Conservation (phyloP, 2,888 invertebrate species). For the Pollenia angustigena region DNA sequence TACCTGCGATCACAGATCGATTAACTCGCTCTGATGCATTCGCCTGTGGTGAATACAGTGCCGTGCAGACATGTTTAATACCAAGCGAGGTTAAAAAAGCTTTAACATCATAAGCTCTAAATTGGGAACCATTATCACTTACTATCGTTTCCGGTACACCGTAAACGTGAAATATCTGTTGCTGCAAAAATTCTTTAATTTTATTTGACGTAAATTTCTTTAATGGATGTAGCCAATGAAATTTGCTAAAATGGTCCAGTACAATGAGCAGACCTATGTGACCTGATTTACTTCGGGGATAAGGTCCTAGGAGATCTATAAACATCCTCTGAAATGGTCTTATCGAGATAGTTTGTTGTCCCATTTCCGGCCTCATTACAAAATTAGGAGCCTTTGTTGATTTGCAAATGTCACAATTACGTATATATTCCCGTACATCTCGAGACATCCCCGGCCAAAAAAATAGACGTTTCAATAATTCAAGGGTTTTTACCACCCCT, state of each 20-base stretch:
- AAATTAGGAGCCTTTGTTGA: too few species aligned
- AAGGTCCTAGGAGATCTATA: conserved; percentile 68
- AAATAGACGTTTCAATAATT: too few species aligned
- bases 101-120: too few species aligned
- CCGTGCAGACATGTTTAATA: too few species aligned
- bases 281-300: conserved; percentile 25
- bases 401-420: too few species aligned
- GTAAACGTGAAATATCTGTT: neutral
- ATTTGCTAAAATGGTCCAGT: conserved; percentile 62
- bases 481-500: too few species aligned
- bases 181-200: neutral
- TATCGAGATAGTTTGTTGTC: neutral
- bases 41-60: too few species aligned
- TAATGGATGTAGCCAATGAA: conserved; percentile 48
- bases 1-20: too few species aligned
- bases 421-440: too few species aligned
- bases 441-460: too few species aligned
- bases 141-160: neutral
- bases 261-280: conserved; percentile 29
- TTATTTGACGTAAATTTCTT: neutral
- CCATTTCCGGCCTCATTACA: neutral
- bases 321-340: conserved; percentile 65
- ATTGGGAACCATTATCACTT: neutral
- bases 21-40: too few species aligned
- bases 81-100: too few species aligned